Percentiles rank a stretch among this genome's conserved stretches.
Conservation (phyloP, 2,888 invertebrate species). For the Gerosis bhagava region DNA sequence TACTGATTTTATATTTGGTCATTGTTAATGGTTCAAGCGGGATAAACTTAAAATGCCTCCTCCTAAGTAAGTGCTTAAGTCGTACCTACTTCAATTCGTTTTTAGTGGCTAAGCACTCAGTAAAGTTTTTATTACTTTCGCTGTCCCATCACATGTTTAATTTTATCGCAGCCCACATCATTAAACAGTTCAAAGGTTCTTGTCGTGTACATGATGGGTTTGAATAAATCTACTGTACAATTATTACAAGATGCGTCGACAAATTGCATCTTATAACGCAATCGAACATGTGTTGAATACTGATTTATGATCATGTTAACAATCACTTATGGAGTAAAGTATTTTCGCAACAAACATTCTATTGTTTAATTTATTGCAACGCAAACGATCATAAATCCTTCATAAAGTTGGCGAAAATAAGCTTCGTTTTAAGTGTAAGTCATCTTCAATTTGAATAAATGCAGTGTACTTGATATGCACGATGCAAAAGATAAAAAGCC, state of each 20-base stretch:
- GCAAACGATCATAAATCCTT: slow-evolving; percentile 48
- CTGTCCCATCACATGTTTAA: slow-evolving; percentile 38
- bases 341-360: slow-evolving; percentile 13
- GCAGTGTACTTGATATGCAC: slow-evolving; percentile 68
- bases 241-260: slow-evolving; percentile 1
- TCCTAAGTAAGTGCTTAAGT: not conserved
- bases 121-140: slow-evolving; percentile 48
- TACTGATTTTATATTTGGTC: no score
- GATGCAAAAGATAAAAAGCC: slow-evolving; percentile 71
- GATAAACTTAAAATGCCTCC: not conserved
- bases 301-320: slow-evolving; percentile 12
- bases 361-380: slow-evolving; percentile 21
- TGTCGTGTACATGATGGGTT: slow-evolving; percentile 19
- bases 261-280: slow-evolving; percentile 4
- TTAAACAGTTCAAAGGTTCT: slow-evolving; percentile 27
- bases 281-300: not conserved
- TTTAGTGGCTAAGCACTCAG: slow-evolving; percentile 51
- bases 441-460: slow-evolving; percentile 68
- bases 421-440: slow-evolving; percentile 67
- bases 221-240: slow-evolving; percentile 1
- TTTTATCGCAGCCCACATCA: slow-evolving; percentile 38
- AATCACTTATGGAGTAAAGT: slow-evolving; percentile 14
- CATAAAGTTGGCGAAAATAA: slow-evolving; percentile 64
- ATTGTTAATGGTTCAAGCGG: no score
- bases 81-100: slow-evolving; percentile 51